Conservation (phyloP, 2,797 vertebrate genomes). For the Malurus leucopterus region DNA sequence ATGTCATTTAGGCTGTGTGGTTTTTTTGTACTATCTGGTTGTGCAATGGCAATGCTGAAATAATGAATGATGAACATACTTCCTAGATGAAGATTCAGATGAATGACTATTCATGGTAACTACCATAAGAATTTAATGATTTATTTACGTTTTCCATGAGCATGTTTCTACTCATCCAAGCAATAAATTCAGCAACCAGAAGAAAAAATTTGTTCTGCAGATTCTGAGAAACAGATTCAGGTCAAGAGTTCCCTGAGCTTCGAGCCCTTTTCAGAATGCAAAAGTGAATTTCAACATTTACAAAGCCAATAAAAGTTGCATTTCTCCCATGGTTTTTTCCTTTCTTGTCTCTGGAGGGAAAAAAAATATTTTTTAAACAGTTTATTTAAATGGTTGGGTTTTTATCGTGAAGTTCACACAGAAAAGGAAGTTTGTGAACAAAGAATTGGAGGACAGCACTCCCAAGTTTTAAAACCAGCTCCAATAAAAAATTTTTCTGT, state of each 20-base stretch:
- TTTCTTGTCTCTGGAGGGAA: rapidly evolving
- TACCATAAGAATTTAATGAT: not conserved
- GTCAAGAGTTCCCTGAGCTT: not conserved
- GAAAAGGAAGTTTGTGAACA: not conserved
- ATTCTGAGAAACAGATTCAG: slow-evolving; percentile 21
- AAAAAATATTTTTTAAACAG: not conserved
- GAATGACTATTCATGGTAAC: not conserved
- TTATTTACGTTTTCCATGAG: not conserved
- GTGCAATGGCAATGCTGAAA: not conserved
- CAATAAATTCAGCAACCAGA: not conserved
- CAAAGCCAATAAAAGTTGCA: not conserved
- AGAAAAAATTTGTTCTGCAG: not conserved
- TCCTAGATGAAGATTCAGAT: not conserved
- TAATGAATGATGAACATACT: not conserved
- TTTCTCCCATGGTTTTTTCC: not conserved
- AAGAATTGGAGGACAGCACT: not conserved
- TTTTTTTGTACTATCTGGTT: not conserved
- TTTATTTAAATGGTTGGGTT: not conserved
- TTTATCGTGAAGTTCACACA: not conserved
- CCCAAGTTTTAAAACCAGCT: not conserved
- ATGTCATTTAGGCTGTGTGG: not conserved
- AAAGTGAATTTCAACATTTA: not conserved
- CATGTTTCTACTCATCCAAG: not conserved
- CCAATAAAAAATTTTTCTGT: not conserved
- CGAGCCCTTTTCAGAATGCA: not conserved